phyloP scores from a whole-genome alignment of 2,113 vertebrate species.

The Rostratula benghalensis region DNA sequence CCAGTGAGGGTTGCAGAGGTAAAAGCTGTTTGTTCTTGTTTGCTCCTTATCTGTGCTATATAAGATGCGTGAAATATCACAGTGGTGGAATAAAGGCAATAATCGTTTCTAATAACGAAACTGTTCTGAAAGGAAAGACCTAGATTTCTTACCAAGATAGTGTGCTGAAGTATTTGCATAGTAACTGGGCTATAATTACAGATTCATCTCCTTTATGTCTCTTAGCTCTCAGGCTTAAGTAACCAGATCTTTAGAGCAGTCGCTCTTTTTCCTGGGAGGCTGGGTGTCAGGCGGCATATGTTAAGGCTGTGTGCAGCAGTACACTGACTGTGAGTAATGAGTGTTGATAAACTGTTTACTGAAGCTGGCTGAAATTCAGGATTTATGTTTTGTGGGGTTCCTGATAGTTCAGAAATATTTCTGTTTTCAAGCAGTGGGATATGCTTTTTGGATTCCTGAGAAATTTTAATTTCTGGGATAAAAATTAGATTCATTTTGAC shows the following conservation, averaged over 20 bases:
- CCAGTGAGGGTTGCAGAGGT: slow-evolving; percentile 39
- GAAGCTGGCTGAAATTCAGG: slow-evolving; percentile 51
- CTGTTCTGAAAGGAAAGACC: slow-evolving; percentile 51
- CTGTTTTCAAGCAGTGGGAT: background rate
- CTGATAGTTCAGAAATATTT: background rate
- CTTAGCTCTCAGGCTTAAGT: slow-evolving; percentile 32
- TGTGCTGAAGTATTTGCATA: slow-evolving; percentile 28
- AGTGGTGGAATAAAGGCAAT: slow-evolving; percentile 49
- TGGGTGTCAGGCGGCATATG: slow-evolving; percentile 52
- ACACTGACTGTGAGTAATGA: slow-evolving; percentile 51
- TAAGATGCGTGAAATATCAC: slow-evolving; percentile 55
- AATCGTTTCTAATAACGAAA: slow-evolving; percentile 63
- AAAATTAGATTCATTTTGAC: background rate
- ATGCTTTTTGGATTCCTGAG: background rate
- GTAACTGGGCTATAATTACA: slow-evolving; percentile 58
- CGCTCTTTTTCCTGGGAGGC: background rate
- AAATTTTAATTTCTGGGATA: background rate
- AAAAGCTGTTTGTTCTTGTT: slow-evolving; percentile 63
- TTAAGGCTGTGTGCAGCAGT: slow-evolving; percentile 26
- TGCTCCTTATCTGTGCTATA: slow-evolving; percentile 44
- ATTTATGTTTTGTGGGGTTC: background rate
- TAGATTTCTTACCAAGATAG: slow-evolving; percentile 53
- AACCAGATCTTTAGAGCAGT: slow-evolving; percentile 17
- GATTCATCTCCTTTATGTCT: slow-evolving; percentile 59
- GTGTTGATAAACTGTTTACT: slow-evolving; percentile 60